Percentiles rank a stretch among this genome's conserved stretches.
phyloP scores from a whole-genome alignment of 2,113 vertebrate species.

The Motacilla tschutschensis region DNA sequence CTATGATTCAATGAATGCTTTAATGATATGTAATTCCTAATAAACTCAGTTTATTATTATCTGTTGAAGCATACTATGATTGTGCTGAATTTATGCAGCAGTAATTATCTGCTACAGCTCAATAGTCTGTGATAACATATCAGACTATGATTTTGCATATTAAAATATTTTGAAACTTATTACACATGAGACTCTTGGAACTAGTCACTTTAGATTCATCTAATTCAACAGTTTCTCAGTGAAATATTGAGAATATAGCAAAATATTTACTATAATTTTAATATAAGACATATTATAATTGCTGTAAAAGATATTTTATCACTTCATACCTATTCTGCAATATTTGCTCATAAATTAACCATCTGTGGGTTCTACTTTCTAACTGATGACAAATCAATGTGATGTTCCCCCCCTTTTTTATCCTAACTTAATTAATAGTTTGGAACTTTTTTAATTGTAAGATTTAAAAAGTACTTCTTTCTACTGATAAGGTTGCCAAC shows the following conservation, averaged over 20 bases:
- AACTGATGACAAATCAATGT: background rate
- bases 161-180: background rate
- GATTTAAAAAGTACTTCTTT: background rate
- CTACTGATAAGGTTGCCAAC: background rate
- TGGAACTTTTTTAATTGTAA: background rate
- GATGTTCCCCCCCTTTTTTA: background rate
- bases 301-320: background rate
- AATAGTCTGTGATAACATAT: background rate
- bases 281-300: background rate
- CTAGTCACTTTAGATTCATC: background rate
- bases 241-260: background rate
- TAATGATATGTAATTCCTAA: background rate
- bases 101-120: background rate
- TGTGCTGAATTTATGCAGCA: background rate
- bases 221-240: background rate
- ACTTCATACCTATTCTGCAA: background rate
- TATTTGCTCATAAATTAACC: background rate
- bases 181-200: background rate
- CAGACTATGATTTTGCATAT: background rate
- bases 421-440: background rate
- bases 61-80: background rate
- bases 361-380: background rate
- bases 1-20: background rate
- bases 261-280: background rate
- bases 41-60: background rate